Evolutionary conservation across 2,888 invertebrate genomes (phyloP).

Genomic region (Philonicus albiceps): DNA sequence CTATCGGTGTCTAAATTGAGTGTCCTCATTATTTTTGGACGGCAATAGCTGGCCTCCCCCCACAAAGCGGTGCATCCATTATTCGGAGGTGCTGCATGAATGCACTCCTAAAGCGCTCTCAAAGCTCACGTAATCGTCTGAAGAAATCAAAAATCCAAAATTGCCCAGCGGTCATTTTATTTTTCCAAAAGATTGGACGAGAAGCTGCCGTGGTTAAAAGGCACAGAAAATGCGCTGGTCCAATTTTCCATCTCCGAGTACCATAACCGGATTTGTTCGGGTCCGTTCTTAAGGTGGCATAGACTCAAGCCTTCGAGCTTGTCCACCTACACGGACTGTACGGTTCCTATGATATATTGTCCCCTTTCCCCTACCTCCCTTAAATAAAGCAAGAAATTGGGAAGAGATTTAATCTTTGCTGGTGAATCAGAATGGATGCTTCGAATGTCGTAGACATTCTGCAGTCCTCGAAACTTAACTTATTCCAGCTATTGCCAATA

Average conservation of each 20-base stretch:
- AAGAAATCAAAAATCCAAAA: slow-evolving; percentile 39
- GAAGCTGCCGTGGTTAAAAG: background rate
- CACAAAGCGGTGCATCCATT: background rate
- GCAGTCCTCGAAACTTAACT: slow-evolving; percentile 26
- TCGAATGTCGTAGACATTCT: slow-evolving; percentile 26
- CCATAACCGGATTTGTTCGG: background rate
- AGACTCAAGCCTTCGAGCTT: background rate
- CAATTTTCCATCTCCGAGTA: background rate
- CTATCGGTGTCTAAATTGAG: slow-evolving; percentile 1
- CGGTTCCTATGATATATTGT: background rate
- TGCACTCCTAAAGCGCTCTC: slow-evolving; percentile 10
- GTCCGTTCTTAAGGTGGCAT: background rate
- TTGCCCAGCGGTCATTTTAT: slow-evolving; percentile 44
- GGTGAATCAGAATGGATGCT: slow-evolving; percentile 13
- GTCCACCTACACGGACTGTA: background rate
- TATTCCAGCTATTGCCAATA: slow-evolving; percentile 37
- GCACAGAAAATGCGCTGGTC: background rate
- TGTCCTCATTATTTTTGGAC: slow-evolving; percentile 8
- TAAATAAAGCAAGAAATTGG: slow-evolving; percentile 37
- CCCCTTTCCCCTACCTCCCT: background rate
- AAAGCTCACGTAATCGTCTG: slow-evolving; percentile 42
- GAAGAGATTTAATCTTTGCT: slow-evolving; percentile 42
- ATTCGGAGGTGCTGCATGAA: background rate
- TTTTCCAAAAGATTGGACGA: background rate
- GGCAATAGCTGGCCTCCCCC: background rate